Base-by-base conservation (phyloP, 2,888 invertebrate genomes). In the Amblyjoppa fuscipennis region DNA sequence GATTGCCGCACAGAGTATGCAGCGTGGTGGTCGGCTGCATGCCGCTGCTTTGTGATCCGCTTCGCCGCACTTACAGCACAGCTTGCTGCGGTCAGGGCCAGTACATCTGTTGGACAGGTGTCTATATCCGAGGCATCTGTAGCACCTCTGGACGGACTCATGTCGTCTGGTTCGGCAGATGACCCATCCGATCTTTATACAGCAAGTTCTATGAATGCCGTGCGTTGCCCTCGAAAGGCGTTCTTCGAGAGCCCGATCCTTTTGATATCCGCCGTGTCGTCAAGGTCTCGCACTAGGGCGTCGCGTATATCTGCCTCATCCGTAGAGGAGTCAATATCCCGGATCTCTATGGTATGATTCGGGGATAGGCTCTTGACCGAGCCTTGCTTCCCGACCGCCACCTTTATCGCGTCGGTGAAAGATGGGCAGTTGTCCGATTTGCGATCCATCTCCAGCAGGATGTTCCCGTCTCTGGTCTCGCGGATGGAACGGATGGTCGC, bases 11-110 rank as follows among this genome's bases (percentile, higher is more conserved):
- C 89, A 88, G 2, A 87, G 76, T 16, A 87, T 16, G 73, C 87
- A 89, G 13, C 38, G 71, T 7, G 69, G 82, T 34, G 7, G 38
- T 66, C 20, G 49, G 16, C 6, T 34, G 51, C 85, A 88, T 13
- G 68, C 61, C n/a, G 31, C 70, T 16, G 61, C 70, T 31, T 88
- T 87, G 78, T 89, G 88, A 0, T 80, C 85, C 11, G 49, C 76
- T 59, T 68, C 53, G n/a, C 90, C 88, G 64, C 88, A 90, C 64
- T 83, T 86, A 53, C 41, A 84, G 83, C 87, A 90, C 2, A 80
- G 74, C 9, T 59, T 75, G 28, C 81, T 81, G 45, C 88, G 53
- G 66, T 90, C 84, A 2, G 84, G 78, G 20, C 73, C 81, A 3
- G 49, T 59, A 53, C 76, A 87, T 20, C 38, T 25, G 7, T 53